Evolutionary conservation across 2,113 vertebrate genomes (phyloP).

Genomic region (Bubo bubo): DNA sequence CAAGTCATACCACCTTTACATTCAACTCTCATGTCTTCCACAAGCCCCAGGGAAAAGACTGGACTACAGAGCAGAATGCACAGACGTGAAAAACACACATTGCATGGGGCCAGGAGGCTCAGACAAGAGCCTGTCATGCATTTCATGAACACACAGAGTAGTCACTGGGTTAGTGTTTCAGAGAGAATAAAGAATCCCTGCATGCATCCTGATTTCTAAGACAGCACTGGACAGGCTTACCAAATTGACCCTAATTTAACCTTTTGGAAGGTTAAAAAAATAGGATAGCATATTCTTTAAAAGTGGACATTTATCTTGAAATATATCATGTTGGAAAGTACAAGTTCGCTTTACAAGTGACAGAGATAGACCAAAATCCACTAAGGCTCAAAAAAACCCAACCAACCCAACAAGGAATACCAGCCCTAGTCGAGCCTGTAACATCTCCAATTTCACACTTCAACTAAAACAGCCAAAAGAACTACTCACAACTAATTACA

Average conservation of each 20-base stretch:
- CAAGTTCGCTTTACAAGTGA: background rate
- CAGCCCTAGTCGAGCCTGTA: background rate
- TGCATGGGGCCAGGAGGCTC: constrained; percentile 34
- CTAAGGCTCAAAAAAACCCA: background rate
- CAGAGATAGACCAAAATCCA: background rate
- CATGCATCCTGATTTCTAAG: background rate
- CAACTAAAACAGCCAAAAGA: background rate
- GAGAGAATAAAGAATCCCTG: background rate
- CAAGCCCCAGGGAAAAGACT: background rate
- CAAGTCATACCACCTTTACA: background rate
- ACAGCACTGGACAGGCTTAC: background rate
- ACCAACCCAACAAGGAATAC: background rate
- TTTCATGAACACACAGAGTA: background rate
- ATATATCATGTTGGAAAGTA: background rate
- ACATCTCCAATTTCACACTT: background rate
- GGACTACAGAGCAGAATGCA: background rate
- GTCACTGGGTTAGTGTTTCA: constrained; percentile 7
- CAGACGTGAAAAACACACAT: background rate
- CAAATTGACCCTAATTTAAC: background rate
- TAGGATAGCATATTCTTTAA: background rate
- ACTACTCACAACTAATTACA: background rate
- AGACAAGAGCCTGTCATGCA: constrained; percentile 18
- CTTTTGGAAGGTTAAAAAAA: background rate
- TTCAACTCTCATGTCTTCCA: background rate
- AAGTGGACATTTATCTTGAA: background rate